Conservation (phyloP, 1,140 invertebrate species). For the Asbolus verrucosus region DNA sequence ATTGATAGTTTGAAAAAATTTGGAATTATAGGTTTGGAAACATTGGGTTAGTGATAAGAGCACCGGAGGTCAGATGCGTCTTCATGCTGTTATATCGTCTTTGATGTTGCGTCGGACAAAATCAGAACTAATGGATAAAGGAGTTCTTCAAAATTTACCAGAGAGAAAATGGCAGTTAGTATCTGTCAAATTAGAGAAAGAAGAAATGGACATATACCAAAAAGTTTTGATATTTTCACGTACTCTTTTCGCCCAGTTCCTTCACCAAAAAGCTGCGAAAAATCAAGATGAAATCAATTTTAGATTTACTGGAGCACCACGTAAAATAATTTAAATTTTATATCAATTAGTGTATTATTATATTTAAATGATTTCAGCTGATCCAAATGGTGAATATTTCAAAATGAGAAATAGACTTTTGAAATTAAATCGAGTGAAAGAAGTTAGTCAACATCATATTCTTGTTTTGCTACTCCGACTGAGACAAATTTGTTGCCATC, state of each 20-base stretch:
- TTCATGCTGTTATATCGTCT: conserved; percentile 83
- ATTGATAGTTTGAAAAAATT: no score
- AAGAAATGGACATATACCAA: conserved; percentile 81
- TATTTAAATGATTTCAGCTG: conserved; percentile 17
- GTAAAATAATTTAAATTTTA: no score
- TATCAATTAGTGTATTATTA: neutral
- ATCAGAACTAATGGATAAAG: conserved; percentile 74
- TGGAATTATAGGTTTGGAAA: conserved; percentile 72
- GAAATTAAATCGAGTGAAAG: conserved; percentile 69
- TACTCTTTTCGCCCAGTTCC: no score
- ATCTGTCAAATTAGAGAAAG: conserved; percentile 72
- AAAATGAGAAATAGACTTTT: conserved; percentile 72
- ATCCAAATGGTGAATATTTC: conserved; percentile 56
- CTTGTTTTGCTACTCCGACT: conserved; percentile 85
- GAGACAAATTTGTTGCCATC: conserved; percentile 90
- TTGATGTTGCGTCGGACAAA: conserved; percentile 89
- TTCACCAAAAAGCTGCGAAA: conserved; percentile 79
- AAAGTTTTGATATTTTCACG: conserved; percentile 79
- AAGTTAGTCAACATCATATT: conserved; percentile 81
- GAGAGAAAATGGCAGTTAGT: conserved; percentile 71
- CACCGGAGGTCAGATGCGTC: conserved; percentile 75
- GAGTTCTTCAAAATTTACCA: conserved; percentile 75
- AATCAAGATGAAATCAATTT: conserved; percentile 57
- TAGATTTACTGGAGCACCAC: neutral
- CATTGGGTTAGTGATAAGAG: conserved; percentile 83